Percentiles rank a stretch among this genome's conserved stretches.
phyloP scores from a whole-genome alignment of 1,140 invertebrate species.

The Oedothorax gibbosus region DNA sequence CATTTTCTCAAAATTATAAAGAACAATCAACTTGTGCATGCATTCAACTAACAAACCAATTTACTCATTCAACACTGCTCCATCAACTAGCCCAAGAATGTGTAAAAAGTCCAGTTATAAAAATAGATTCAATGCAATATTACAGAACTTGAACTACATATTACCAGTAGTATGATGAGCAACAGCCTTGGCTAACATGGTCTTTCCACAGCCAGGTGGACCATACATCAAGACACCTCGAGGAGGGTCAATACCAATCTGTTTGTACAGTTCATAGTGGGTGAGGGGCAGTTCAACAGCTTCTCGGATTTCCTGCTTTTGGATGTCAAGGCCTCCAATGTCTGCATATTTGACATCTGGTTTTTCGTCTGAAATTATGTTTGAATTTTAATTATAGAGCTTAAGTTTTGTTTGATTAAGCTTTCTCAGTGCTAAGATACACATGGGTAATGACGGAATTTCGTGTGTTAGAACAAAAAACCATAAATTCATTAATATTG shows the following conservation, averaged over 20 bases:
- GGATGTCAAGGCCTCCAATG: constrained; percentile 99
- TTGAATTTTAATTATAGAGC: neutral
- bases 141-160: neutral
- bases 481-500: too few relatives aligned
- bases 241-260: constrained; percentile 97
- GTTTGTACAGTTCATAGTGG: constrained; percentile 99
- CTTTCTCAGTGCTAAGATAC: too few relatives aligned
- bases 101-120: too few relatives aligned
- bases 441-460: too few relatives aligned
- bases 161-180: constrained; percentile 90
- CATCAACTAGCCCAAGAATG: too few relatives aligned
- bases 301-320: constrained; percentile 99
- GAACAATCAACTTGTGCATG: too few relatives aligned
- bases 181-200: constrained; percentile 99
- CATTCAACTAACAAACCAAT: too few relatives aligned
- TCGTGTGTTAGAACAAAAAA: too few relatives aligned
- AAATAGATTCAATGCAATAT: too few relatives aligned
- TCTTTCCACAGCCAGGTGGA: constrained; percentile 94
- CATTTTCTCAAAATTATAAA: too few relatives aligned
- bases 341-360: constrained; percentile 97
- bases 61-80: too few relatives aligned
- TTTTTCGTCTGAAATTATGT: constrained; percentile 87
- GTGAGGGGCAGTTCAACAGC: constrained; percentile 98
- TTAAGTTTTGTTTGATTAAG: neutral
- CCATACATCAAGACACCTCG: constrained; percentile 98